Conservation (phyloP, 2,888 invertebrate species). For the Myopa tessellatipennis region DNA sequence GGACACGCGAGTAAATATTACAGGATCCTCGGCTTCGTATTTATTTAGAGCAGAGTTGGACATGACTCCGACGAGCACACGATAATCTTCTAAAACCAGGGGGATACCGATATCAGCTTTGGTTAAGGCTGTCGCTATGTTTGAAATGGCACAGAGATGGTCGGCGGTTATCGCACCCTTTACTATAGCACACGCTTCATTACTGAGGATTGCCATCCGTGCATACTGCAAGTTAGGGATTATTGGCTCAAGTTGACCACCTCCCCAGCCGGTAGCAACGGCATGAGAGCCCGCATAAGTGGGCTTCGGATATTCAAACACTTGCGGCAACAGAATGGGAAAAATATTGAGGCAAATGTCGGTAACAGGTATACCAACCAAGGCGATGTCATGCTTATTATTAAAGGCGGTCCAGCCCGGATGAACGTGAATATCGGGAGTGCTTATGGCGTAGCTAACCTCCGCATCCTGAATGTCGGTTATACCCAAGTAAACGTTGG, state of each 20-base stretch:
- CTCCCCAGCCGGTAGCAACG: neutral
- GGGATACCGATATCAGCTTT: neutral
- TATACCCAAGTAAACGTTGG: neutral
- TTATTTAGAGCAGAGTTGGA: neutral
- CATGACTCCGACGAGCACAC: neutral
- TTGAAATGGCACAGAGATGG: neutral
- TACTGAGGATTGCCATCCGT: neutral
- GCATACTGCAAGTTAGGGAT: neutral
- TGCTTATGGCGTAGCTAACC: neutral
- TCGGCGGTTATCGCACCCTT: neutral
- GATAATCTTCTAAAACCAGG: neutral
- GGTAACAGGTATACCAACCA: neutral
- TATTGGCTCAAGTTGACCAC: neutral
- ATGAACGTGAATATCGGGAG: neutral
- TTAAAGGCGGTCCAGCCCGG: neutral
- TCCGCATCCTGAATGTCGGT: neutral
- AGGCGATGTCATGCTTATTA: neutral
- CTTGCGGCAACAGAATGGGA: neutral
- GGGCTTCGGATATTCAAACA: neutral
- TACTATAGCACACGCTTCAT: neutral
- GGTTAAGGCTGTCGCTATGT: neutral
- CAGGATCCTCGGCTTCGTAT: neutral
- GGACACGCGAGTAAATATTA: neutral
- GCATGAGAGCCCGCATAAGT: neutral
- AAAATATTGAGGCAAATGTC: neutral